These are phyloP conservation scores for Neogobius melanostomus DNA, from an alignment of 2,113 vertebrate genomes.

Conservation along the genomic window DNA sequence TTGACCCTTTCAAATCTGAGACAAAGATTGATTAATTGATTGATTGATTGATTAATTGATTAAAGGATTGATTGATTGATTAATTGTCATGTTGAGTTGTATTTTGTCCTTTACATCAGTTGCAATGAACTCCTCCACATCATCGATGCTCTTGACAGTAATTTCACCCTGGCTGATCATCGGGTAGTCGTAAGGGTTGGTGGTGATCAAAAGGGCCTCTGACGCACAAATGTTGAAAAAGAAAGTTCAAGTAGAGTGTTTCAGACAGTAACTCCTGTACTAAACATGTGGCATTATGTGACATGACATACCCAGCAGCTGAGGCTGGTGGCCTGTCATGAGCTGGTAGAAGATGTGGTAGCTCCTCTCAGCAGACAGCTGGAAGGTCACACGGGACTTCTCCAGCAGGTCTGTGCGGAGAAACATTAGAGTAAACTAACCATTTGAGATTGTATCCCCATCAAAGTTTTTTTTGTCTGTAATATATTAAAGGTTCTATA, in stretches of 20 bases:
- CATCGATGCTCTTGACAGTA: constrained; percentile 69
- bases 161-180: constrained; percentile 73
- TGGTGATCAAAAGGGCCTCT: constrained; percentile 73
- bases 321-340: constrained; percentile 73
- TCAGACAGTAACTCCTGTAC: not conserved
- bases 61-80: no score
- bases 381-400: constrained; percentile 71
- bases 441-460: no score
- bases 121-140: constrained; percentile 65
- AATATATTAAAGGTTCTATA: no score
- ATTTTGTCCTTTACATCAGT: constrained; percentile 32
- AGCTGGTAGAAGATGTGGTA: constrained; percentile 82
- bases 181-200: constrained; percentile 65
- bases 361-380: constrained; percentile 79
- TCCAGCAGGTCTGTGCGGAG: constrained; percentile 68
- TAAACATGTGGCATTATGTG: no score
- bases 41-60: no score
- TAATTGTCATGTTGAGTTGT: not conserved
- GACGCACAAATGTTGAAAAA: constrained; percentile 37
- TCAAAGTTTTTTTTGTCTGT: no score
- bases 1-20: no score
- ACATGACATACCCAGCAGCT: constrained; percentile 66
- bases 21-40: no score
- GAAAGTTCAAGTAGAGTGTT: not conserved
- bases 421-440: no score